Conservation (phyloP, 2,888 invertebrate genomes). For the Lasioglossum villosulum region DNA sequence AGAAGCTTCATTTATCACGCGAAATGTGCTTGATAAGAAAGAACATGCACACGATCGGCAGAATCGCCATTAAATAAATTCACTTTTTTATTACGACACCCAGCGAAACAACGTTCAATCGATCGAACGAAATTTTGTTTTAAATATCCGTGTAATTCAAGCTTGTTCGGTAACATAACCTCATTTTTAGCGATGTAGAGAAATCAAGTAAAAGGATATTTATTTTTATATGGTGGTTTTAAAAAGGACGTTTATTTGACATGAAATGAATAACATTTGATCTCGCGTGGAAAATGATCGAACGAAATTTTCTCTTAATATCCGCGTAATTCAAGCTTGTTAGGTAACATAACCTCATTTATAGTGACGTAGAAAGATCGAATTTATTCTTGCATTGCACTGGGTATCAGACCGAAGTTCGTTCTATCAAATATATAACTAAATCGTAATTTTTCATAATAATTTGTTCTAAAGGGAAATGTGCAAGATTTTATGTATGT, state of each 20-base stretch:
- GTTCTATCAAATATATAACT: neutral
- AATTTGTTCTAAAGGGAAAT: no score
- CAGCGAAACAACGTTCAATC: neutral
- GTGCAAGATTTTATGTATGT: neutral
- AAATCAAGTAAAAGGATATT: neutral
- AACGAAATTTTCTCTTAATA: no score
- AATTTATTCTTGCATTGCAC: neutral
- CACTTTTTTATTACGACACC: neutral
- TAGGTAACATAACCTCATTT: no score
- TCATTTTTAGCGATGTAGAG: neutral
- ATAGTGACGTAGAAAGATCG: no score
- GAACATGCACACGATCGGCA: neutral
- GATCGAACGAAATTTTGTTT: neutral
- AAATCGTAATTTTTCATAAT: neutral
- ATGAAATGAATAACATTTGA: no score
- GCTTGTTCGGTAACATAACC: neutral
- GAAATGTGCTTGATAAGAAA: conserved; percentile 13
- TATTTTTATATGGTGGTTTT: neutral
- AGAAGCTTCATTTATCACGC: conserved; percentile 24
- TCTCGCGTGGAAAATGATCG: no score
- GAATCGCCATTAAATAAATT: conserved; percentile 14
- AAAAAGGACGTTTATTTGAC: no score
- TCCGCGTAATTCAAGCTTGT: no score
- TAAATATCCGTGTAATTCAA: neutral
- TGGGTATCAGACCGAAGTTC: neutral